These are phyloP conservation scores for Fragum whitleyi DNA, from an alignment of 2,888 invertebrate species.

Conservation along the genomic window DNA sequence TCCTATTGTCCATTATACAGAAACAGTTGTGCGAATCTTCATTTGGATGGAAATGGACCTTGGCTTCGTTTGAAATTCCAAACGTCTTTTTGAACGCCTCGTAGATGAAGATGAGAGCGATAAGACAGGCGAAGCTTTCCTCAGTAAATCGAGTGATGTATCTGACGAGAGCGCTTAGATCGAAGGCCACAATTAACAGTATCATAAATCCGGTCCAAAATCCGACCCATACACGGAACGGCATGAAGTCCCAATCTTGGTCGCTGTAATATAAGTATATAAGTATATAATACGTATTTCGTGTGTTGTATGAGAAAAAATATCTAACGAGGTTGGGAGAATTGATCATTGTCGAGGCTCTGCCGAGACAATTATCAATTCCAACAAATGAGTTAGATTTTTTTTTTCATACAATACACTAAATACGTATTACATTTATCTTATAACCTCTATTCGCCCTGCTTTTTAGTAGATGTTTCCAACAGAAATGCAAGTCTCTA, in stretches of 20 bases:
- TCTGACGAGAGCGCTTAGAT: conserved; percentile 98
- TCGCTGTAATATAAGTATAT: conserved; percentile 85
- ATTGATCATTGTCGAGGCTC: too few species aligned
- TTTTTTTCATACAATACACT: too few species aligned
- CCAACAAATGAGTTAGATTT: too few species aligned
- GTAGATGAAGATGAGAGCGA: conserved; percentile 98
- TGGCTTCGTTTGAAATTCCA: conserved; percentile 84
- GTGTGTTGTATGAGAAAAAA: too few species aligned
- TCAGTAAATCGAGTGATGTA: conserved; percentile 99
- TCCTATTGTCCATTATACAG: conserved; percentile 55
- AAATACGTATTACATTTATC: too few species aligned
- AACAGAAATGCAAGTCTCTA: too few species aligned
- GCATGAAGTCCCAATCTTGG: conserved; percentile 95
- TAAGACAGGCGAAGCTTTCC: conserved; percentile 98
- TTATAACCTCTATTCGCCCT: too few species aligned
- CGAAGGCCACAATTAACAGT: conserved; percentile 94
- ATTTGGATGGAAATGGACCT: conserved; percentile 60
- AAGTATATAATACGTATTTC: too few species aligned
- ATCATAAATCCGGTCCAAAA: conserved; percentile 96
- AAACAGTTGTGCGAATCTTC: conserved; percentile 38
- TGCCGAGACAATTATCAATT: too few species aligned
- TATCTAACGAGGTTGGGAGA: too few species aligned
- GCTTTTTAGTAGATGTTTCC: too few species aligned
- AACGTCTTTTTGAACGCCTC: conserved; percentile 98
- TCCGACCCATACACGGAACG: conserved; percentile 98